A percentile compares a stretch with the other conserved stretches of the same genome.
Conservation (phyloP, 2,113 vertebrate species). For the Corvus hawaiiensis region DNA sequence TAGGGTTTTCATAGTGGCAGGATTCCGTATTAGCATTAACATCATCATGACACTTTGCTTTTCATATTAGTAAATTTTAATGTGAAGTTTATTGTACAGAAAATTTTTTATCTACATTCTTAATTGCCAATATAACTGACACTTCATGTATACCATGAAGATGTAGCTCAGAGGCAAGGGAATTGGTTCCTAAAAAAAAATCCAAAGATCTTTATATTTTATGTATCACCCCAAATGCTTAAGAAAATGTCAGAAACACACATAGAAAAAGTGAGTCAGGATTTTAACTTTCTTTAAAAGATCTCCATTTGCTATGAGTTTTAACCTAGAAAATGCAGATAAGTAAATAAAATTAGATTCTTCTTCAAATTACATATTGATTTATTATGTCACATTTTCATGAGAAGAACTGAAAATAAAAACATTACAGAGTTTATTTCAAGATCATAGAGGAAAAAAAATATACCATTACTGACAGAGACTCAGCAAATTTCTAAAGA, state of each 20-base stretch:
- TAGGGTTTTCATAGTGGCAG: background rate
- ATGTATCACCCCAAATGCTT: background rate
- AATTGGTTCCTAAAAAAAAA: background rate
- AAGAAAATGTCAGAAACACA: background rate
- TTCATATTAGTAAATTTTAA: background rate
- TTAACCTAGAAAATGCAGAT: background rate
- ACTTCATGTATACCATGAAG: background rate
- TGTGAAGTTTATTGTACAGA: background rate
- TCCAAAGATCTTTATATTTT: background rate
- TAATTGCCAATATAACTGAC: background rate
- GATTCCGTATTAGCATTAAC: background rate
- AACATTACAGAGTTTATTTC: background rate
- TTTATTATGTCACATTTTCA: background rate
- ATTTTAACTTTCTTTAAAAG: background rate
- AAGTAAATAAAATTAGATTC: background rate
- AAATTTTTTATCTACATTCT: background rate
- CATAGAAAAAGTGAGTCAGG: background rate
- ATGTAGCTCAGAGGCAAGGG: background rate
- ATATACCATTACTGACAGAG: background rate
- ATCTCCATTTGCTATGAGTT: background rate
- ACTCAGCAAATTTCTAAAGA: background rate
- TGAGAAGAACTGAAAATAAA: background rate
- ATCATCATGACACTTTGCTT: background rate
- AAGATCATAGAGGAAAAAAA: background rate
- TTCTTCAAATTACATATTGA: background rate